Conservation (phyloP, 2,888 invertebrate genomes). For the Dorcus parallelipipedus region DNA sequence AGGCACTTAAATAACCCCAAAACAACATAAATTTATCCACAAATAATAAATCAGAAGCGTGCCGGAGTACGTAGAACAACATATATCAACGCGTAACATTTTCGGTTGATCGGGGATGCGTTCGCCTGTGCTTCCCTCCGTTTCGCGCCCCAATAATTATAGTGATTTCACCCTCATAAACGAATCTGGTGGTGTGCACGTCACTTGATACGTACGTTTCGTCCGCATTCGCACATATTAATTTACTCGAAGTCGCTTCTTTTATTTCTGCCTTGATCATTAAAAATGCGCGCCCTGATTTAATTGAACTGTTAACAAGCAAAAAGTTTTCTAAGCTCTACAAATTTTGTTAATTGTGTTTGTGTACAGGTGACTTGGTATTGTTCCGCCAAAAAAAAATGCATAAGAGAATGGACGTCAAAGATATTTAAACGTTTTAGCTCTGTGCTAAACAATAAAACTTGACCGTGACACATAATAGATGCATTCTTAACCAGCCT, state of each 20-base stretch:
- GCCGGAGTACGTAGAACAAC: neutral
- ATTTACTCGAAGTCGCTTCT: neutral
- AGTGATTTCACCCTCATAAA: neutral
- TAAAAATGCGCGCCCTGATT: too few relatives aligned
- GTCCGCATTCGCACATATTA: neutral
- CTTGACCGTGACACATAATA: too few relatives aligned
- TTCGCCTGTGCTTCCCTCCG: neutral
- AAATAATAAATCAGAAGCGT: neutral
- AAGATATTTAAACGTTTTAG: too few relatives aligned
- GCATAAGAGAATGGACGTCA: too few relatives aligned
- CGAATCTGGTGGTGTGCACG: neutral
- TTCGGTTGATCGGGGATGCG: neutral
- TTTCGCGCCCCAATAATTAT: slow-evolving; percentile 1
- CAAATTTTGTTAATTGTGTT: too few relatives aligned
- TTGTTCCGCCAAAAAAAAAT: too few relatives aligned
- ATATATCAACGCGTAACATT: neutral
- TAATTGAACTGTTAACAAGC: too few relatives aligned
- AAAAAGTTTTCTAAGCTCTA: too few relatives aligned
- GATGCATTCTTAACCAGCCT: too few relatives aligned
- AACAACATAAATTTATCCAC: neutral
- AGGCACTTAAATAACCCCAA: neutral
- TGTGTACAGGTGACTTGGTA: too few relatives aligned
- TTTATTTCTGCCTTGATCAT: too few relatives aligned
- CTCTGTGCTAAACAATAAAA: too few relatives aligned
- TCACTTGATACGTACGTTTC: neutral